Evolutionary conservation across 1,140 invertebrate genomes (phyloP).

Genomic region (Trichonephila inaurata): DNA sequence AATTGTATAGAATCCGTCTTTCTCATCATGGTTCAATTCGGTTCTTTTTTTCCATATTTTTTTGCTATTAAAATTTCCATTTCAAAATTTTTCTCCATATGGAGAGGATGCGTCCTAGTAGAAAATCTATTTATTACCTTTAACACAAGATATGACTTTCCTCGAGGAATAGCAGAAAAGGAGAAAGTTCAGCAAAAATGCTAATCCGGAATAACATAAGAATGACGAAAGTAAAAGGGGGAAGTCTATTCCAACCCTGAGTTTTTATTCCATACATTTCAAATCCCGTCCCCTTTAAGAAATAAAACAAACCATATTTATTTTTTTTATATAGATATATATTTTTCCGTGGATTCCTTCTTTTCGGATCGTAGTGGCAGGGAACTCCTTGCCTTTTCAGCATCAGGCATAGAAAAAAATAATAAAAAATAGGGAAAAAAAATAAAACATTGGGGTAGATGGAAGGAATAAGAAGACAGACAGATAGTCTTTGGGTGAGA

Average conservation of each 20-base stretch:
- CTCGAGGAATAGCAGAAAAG: conserved; percentile 9
- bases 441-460: background rate
- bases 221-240: background rate
- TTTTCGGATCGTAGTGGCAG: background rate
- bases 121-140: conserved; percentile 55
- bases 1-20: no score
- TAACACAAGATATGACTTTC: conserved; percentile 30
- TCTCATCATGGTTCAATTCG: no score
- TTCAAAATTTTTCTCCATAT: background rate
- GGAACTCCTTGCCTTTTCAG: background rate
- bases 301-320: conserved; percentile 20
- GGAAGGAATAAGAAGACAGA: background rate
- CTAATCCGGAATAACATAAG: conserved; percentile 21
- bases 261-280: conserved; percentile 44
- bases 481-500: background rate
- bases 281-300: background rate
- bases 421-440: background rate
- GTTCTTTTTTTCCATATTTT: no score
- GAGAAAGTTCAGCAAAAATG: conserved; percentile 50
- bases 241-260: conserved; percentile 13
- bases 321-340: background rate
- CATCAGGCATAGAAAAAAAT: conserved; percentile 13
- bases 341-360: background rate
- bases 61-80: conserved; percentile 4
- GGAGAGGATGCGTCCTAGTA: background rate